A percentile compares a stretch with the other conserved stretches of the same genome.
Conservation (phyloP, 1,140 invertebrate species). For the Aphaenogaster rudis region DNA sequence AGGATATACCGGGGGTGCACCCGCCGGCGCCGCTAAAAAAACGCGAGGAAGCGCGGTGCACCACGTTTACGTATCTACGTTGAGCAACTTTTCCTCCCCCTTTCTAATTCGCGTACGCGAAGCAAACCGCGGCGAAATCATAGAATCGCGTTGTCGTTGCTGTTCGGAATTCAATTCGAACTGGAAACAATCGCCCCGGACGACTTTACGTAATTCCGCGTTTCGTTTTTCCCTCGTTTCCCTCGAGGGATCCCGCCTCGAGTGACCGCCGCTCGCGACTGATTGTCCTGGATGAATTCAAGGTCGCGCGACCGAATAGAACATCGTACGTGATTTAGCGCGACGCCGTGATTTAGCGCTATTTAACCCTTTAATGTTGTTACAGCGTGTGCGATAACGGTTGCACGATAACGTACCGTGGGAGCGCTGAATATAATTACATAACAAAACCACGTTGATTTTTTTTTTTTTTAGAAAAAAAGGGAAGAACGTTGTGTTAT, state of each 20-base stretch:
- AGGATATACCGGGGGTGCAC: constrained; percentile 13
- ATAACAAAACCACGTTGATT: background rate
- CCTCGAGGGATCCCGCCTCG: background rate
- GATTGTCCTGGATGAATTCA: constrained; percentile 51
- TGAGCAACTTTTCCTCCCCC: constrained; percentile 81
- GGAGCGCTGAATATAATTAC: background rate
- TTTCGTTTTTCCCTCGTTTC: background rate
- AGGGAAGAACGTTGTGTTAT: background rate
- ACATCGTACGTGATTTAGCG: background rate
- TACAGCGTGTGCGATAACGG: background rate
- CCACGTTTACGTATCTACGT: constrained; percentile 81
- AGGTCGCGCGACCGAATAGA: constrained; percentile 34
- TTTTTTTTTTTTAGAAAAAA: background rate
- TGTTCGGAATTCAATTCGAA: constrained; percentile 32
- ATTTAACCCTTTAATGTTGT: constrained; percentile 34
- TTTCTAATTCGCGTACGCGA: constrained; percentile 54
- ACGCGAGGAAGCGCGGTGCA: background rate
- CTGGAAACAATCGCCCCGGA: constrained; percentile 21
- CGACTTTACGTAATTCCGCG: constrained; percentile 19
- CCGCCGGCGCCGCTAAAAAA: background rate
- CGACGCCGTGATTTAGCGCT: constrained; percentile 18
- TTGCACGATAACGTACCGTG: background rate
- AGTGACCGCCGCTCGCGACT: background rate
- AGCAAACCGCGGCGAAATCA: constrained; percentile 69
- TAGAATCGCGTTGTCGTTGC: constrained; percentile 26